These are phyloP conservation scores for Gymnocheta viridis DNA, from an alignment of 2,888 invertebrate genomes.

Conservation along the genomic window DNA sequence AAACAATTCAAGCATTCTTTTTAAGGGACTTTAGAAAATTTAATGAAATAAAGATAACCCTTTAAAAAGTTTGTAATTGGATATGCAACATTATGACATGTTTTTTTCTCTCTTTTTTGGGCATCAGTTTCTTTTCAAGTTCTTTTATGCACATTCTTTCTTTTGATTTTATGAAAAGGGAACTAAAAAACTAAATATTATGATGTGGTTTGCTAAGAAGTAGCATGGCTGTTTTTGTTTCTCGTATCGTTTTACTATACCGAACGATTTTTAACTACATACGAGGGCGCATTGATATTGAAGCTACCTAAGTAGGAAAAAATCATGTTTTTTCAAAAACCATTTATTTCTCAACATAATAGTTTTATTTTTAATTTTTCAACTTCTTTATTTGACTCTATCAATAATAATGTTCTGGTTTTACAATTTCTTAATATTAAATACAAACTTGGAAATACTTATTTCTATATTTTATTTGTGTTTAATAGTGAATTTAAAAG, in stretches of 20 bases:
- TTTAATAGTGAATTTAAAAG: no score
- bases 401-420: no score
- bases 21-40: neutral
- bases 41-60: slow-evolving; percentile 18
- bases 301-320: neutral
- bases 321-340: no score
- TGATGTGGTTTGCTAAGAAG: neutral
- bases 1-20: slow-evolving; percentile 11
- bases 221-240: neutral
- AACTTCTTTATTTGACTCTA: no score
- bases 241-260: neutral
- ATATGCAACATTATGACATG: slow-evolving; percentile 22
- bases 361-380: no score
- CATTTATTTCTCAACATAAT: no score
- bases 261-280: neutral
- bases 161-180: neutral
- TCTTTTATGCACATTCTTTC: neutral
- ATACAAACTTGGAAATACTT: no score
- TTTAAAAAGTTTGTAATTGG: slow-evolving; percentile 59
- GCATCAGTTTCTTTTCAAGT: neutral
- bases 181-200: neutral
- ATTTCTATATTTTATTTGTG: no score
- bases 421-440: no score
- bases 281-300: no score
- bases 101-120: neutral